Conservation (phyloP, 2,888 invertebrate genomes). For the Nephrotoma guestfalica region DNA sequence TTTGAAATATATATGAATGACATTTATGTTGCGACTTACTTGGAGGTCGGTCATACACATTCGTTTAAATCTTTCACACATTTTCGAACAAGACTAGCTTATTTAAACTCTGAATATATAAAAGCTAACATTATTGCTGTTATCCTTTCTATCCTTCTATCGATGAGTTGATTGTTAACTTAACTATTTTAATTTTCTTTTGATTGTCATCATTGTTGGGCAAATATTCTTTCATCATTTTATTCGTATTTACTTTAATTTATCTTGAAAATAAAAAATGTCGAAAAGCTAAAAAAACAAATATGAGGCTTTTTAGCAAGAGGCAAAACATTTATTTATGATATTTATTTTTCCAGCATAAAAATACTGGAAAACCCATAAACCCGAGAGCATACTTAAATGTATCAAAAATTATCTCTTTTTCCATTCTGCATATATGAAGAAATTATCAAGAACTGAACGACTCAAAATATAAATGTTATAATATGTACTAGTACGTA, state of each 20-base stretch:
- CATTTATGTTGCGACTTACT: no score
- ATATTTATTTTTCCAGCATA: not conserved
- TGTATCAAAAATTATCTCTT: not conserved
- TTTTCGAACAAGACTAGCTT: no score
- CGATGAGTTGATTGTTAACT: not conserved
- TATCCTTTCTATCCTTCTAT: not conserved
- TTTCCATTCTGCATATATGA: not conserved
- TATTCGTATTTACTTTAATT: not conserved
- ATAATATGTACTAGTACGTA: not conserved
- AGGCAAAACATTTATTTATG: not conserved
- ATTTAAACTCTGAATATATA: not conserved
- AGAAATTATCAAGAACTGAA: not conserved
- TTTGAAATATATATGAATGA: no score
- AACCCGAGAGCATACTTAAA: not conserved
- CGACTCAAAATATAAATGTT: not conserved
- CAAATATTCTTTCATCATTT: not conserved
- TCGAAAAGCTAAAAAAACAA: not conserved
- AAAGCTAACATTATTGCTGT: not conserved
- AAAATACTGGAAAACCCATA: not conserved
- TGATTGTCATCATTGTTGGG: not conserved
- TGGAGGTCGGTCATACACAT: no score
- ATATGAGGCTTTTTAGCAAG: not conserved
- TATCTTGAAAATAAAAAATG: not conserved
- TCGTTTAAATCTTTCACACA: no score
- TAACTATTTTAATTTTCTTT: not conserved